Evolutionary conservation across 1,140 invertebrate species (phyloP).

Genomic region (Sycophaga agraensis): DNA sequence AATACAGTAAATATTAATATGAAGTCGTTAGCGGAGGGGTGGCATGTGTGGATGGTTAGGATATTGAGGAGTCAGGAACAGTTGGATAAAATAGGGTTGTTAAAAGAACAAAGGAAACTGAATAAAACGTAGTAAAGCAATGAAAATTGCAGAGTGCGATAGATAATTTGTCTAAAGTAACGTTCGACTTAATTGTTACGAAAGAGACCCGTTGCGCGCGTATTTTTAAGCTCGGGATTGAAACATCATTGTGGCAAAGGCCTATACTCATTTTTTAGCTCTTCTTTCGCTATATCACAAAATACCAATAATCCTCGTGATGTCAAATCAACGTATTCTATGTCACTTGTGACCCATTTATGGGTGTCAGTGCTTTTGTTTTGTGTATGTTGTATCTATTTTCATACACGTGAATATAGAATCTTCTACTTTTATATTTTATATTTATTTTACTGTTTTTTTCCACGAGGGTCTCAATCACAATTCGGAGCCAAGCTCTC

Average conservation of each 20-base stretch:
- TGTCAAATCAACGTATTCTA: too few relatives aligned
- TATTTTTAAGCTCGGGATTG: neutral
- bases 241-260: neutral
- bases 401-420: slow-evolving; percentile 5
- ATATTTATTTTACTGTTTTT: neutral
- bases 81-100: neutral
- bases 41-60: neutral
- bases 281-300: slow-evolving; percentile 5
- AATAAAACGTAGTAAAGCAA: slow-evolving; percentile 7
- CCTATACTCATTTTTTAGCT: neutral
- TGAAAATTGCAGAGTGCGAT: slow-evolving; percentile 14
- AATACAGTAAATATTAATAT: slow-evolving; percentile 28
- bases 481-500: neutral
- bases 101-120: slow-evolving; percentile 6
- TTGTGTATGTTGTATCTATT: neutral
- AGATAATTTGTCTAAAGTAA: slow-evolving; percentile 23
- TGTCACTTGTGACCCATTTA: too few relatives aligned
- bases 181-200: slow-evolving; percentile 1
- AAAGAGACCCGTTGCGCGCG: neutral
- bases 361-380: too few relatives aligned
- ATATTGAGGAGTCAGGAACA: neutral
- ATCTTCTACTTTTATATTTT: slow-evolving; percentile 15
- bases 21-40: too few relatives aligned
- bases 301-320: slow-evolving; percentile 11
- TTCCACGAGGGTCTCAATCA: neutral